These are phyloP conservation scores for Gasterosteus aculeatus DNA, from an alignment of 2,113 vertebrate species.

Conservation along the genomic window DNA sequence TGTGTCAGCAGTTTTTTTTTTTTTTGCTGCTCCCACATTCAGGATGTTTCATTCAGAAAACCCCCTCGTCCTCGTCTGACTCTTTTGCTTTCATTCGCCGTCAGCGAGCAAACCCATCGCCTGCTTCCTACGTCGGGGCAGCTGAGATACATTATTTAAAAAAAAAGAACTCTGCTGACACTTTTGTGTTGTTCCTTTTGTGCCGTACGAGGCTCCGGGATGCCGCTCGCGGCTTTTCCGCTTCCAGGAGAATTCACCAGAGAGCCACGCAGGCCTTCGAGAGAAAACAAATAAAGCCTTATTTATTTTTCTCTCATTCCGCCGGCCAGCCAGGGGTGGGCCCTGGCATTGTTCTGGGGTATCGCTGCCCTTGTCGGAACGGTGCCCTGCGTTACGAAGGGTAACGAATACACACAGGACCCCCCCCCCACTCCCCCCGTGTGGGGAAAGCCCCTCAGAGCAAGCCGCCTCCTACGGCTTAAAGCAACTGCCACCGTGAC, in stretches of 20 bases:
- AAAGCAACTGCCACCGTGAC: slow-evolving; percentile 65
- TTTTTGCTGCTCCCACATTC: slow-evolving; percentile 55
- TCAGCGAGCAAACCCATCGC: slow-evolving; percentile 34
- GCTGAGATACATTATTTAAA: slow-evolving; percentile 30
- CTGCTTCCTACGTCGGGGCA: slow-evolving; percentile 40
- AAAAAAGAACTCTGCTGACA: slow-evolving; percentile 20
- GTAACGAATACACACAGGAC: slow-evolving; percentile 57
- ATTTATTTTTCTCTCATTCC: slow-evolving; percentile 28
- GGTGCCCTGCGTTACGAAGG: slow-evolving; percentile 41
- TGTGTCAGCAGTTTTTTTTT: slow-evolving; percentile 71
- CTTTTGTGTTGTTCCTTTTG: slow-evolving; percentile 25
- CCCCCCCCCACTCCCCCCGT: slow-evolving; percentile 31
- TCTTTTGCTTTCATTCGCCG: slow-evolving; percentile 66
- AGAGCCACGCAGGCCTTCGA: slow-evolving; percentile 12
- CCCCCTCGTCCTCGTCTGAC: slow-evolving; percentile 31
- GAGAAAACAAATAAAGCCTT: slow-evolving; percentile 18
- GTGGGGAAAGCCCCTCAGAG: slow-evolving; percentile 66
- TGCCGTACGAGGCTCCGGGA: slow-evolving; percentile 7
- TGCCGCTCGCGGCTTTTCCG: slow-evolving; percentile 31
- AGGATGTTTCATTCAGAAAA: slow-evolving; percentile 85
- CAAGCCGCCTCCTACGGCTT: slow-evolving; percentile 38
- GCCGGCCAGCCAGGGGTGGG: slow-evolving; percentile 21
- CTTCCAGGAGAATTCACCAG: slow-evolving; percentile 45
- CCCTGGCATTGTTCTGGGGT: slow-evolving; percentile 36
- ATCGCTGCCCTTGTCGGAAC: slow-evolving; percentile 11